phyloP scores from a whole-genome alignment of 1,140 invertebrate species.

The Cotesia typhae region DNA sequence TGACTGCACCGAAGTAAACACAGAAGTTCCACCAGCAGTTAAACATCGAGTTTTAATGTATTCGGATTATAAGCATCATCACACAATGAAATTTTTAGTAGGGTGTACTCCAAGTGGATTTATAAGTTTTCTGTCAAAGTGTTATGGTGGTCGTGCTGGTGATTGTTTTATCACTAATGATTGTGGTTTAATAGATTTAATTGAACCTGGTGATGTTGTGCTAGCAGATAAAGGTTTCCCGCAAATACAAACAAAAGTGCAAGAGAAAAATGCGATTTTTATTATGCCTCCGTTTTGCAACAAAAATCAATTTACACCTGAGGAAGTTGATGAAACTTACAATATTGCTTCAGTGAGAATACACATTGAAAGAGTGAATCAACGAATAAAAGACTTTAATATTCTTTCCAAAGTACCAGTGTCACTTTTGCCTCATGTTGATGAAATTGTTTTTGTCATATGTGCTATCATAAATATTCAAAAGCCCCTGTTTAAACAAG shows the following conservation, averaged over 20 bases:
- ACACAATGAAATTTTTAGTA: conserved; percentile 46
- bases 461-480: not conserved
- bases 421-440: not conserved
- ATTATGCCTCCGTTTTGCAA: conserved; percentile 50
- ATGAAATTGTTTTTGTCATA: conserved; percentile 5
- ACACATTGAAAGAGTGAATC: conserved; percentile 42
- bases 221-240: conserved; percentile 56
- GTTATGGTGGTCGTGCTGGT: conserved; percentile 45
- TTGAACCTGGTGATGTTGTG: conserved; percentile 48
- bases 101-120: conserved; percentile 48
- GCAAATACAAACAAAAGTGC: conserved; percentile 23
- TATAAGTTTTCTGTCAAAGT: conserved; percentile 46
- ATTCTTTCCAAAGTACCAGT: conserved; percentile 23
- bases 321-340: conserved; percentile 49
- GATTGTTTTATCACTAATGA: not conserved
- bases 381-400: conserved; percentile 42
- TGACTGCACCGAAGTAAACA: conserved; percentile 49
- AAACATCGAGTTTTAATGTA: conserved; percentile 35
- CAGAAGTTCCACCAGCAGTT: conserved; percentile 40
- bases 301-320: conserved; percentile 41
- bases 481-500: not conserved
- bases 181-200: conserved; percentile 43
- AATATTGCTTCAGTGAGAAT: conserved; percentile 46
- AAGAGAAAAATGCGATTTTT: conserved; percentile 39
- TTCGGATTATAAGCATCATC: conserved; percentile 41